Conservation (phyloP, 2,113 vertebrate species). For the Megaceryle torquata region DNA sequence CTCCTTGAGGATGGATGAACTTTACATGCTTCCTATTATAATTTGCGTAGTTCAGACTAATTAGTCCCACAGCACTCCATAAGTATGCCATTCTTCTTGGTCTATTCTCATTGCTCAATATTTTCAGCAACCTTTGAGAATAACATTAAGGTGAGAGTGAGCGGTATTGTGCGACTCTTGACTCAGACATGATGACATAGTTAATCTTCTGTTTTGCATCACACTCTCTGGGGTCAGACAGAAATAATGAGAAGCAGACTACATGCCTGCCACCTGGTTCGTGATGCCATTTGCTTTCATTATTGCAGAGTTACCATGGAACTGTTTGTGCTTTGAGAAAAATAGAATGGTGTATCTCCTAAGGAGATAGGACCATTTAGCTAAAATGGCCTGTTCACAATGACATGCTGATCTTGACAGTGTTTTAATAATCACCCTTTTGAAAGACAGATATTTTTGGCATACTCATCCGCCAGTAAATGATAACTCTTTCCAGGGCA, state of each 20-base stretch:
- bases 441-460: background rate
- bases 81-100: background rate
- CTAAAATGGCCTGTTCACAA: background rate
- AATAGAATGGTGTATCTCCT: background rate
- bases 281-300: background rate
- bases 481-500: background rate
- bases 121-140: background rate
- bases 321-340: background rate
- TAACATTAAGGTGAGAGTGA: background rate
- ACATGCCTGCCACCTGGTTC: background rate
- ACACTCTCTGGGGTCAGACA: background rate
- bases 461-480: background rate
- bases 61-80: background rate
- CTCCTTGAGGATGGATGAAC: background rate
- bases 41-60: slow-evolving; percentile 21
- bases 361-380: background rate
- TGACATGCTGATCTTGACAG: background rate
- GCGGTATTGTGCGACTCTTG: background rate
- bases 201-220: background rate
- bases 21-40: background rate
- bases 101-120: background rate
- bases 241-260: background rate
- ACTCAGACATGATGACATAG: background rate
- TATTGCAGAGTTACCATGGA: background rate
- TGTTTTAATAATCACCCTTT: background rate